These are phyloP conservation scores for Platorchestia sp. DNA, from an alignment of 1,140 invertebrate species.

Conservation along the genomic window DNA sequence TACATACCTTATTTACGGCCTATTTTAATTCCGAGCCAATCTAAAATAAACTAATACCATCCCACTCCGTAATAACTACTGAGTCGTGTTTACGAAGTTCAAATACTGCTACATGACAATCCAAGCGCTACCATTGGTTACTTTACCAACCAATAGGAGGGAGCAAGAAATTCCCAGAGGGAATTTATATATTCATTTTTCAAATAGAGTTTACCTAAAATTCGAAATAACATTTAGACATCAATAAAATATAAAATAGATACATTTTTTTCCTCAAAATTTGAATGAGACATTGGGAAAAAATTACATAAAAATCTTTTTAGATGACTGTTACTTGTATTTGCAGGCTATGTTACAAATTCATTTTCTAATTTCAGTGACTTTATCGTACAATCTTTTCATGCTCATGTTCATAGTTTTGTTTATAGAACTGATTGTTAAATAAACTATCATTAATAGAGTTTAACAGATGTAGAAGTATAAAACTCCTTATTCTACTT, in stretches of 20 bases:
- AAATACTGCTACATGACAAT: background rate
- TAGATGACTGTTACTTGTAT: background rate
- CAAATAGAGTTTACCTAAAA: background rate
- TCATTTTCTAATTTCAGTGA: too few species aligned
- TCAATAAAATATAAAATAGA: background rate
- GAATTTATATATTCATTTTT: background rate
- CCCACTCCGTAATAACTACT: background rate
- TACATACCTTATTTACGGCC: background rate
- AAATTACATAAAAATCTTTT: background rate
- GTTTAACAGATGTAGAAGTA: too few species aligned
- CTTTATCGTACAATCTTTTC: too few species aligned
- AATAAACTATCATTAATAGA: too few species aligned
- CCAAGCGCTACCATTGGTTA: background rate
- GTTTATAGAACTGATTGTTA: too few species aligned
- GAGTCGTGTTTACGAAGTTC: conserved; percentile 18
- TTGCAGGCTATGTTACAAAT: too few species aligned
- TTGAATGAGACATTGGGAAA: too few species aligned
- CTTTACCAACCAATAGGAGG: background rate
- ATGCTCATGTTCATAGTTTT: too few species aligned
- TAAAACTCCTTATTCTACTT: too few species aligned
- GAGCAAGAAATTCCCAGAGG: background rate
- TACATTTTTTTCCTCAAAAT: background rate
- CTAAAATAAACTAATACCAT: background rate
- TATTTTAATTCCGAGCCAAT: background rate
- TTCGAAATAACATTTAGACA: background rate